These are phyloP conservation scores for Zoanthus sociatus DNA, from an alignment of 92 coral and sea anemone species.

Conservation along the genomic window DNA sequence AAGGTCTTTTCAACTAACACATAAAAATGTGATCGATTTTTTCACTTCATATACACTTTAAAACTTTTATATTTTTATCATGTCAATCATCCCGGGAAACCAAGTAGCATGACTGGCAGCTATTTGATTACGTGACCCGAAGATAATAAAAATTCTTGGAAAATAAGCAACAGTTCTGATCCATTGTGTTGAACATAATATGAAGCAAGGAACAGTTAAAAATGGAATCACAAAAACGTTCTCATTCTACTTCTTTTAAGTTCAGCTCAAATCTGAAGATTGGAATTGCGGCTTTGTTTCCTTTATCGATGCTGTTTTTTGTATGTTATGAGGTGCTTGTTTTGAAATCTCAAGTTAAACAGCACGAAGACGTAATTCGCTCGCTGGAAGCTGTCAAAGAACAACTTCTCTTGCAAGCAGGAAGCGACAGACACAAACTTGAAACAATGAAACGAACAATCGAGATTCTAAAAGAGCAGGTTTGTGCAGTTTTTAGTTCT, in stretches of 20 bases:
- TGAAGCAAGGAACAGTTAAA: background rate
- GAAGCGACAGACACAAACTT: conserved; percentile 28
- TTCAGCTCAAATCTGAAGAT: background rate
- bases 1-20: no score
- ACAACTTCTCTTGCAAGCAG: conserved; percentile 56
- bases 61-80: no score
- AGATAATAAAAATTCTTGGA: conserved; percentile 34
- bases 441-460: background rate
- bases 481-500: background rate
- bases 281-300: background rate
- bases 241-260: background rate
- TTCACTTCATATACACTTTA: no score
- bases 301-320: background rate
- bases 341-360: conserved; percentile 49
- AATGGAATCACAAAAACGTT: background rate
- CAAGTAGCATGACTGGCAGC: conserved; percentile 12
- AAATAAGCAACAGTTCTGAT: conserved; percentile 13
- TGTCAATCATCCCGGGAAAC: no score
- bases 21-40: no score
- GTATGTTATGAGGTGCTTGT: conserved; percentile 36
- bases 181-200: conserved; percentile 3
- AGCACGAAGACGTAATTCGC: conserved; percentile 50
- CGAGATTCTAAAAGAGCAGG: conserved; percentile 5
- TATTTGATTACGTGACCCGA: conserved; percentile 21
- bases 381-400: conserved; percentile 55